These are phyloP conservation scores for Cynopterus brachyotis DNA, from an alignment of 2,113 vertebrate genomes.

Conservation along the genomic window DNA sequence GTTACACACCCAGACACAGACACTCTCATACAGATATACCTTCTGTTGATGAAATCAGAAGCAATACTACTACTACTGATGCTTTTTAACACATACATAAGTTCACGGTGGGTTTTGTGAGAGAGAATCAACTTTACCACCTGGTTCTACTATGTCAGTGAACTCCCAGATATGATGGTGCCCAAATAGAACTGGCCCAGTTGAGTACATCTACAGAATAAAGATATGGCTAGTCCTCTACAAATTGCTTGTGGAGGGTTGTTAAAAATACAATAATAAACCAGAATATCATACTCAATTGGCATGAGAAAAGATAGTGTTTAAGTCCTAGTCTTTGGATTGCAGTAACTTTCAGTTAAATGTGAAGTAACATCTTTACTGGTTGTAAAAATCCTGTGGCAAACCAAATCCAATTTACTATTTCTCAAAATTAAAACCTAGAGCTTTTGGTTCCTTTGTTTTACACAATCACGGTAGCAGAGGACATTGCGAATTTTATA, in stretches of 20 bases:
- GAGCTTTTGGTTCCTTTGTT: background rate
- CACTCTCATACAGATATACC: background rate
- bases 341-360: background rate
- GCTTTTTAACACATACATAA: background rate
- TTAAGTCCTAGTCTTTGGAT: background rate
- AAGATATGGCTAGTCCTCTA: background rate
- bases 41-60: background rate
- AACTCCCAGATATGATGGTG: background rate
- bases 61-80: background rate
- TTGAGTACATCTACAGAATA: background rate
- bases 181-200: background rate
- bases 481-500: background rate
- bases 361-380: background rate
- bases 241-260: background rate
- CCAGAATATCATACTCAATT: background rate
- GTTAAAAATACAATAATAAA: background rate
- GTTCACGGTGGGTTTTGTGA: background rate
- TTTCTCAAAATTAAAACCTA: background rate
- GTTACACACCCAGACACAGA: background rate
- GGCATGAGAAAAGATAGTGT: background rate
- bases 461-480: background rate
- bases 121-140: background rate
- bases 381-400: background rate
- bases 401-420: constrained; percentile 11
- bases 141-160: background rate